Percentiles rank a stretch among this genome's conserved stretches.
phyloP scores from a whole-genome alignment of 1,140 invertebrate species.

The Galleria mellonella region DNA sequence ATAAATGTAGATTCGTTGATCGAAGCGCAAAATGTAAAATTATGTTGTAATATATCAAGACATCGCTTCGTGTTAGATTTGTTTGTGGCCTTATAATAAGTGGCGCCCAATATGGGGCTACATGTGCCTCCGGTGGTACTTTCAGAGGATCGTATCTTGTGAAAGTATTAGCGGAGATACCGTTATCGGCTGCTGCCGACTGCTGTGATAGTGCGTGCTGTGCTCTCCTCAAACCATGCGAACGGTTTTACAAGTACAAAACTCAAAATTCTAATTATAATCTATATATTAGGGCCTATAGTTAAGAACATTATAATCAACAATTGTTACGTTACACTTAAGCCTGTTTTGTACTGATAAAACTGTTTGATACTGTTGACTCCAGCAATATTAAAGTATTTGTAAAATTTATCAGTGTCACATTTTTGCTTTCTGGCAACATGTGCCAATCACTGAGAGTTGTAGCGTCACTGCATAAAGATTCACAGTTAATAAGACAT shows the following conservation, averaged over 20 bases:
- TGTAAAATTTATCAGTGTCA: too few relatives aligned
- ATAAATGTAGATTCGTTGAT: slow-evolving; percentile 23
- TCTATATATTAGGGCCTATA: slow-evolving; percentile 18
- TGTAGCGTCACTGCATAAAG: too few relatives aligned
- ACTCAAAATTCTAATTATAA: slow-evolving; percentile 8
- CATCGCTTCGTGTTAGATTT: slow-evolving; percentile 52
- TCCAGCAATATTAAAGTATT: slow-evolving; percentile 7
- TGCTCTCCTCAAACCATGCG: slow-evolving; percentile 42
- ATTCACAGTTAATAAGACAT: too few relatives aligned
- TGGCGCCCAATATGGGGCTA: slow-evolving; percentile 41
- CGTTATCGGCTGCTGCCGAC: slow-evolving; percentile 33
- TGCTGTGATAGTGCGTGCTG: slow-evolving; percentile 69
- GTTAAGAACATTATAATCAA: slow-evolving; percentile 11
- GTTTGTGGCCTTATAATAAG: slow-evolving; percentile 64
- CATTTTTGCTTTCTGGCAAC: too few relatives aligned
- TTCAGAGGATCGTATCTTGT: neutral
- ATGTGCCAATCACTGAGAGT: too few relatives aligned
- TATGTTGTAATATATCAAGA: slow-evolving; percentile 28
- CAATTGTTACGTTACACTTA: slow-evolving; percentile 8
- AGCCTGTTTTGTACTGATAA: slow-evolving; percentile 13
- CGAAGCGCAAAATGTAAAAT: slow-evolving; percentile 37
- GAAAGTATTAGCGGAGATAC: slow-evolving; percentile 12
- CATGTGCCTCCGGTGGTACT: slow-evolving; percentile 28
- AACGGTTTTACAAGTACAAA: slow-evolving; percentile 23
- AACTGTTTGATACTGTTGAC: slow-evolving; percentile 7